Evolutionary conservation across 2,797 vertebrate species (phyloP).

Genomic region (Falco columbarius): DNA sequence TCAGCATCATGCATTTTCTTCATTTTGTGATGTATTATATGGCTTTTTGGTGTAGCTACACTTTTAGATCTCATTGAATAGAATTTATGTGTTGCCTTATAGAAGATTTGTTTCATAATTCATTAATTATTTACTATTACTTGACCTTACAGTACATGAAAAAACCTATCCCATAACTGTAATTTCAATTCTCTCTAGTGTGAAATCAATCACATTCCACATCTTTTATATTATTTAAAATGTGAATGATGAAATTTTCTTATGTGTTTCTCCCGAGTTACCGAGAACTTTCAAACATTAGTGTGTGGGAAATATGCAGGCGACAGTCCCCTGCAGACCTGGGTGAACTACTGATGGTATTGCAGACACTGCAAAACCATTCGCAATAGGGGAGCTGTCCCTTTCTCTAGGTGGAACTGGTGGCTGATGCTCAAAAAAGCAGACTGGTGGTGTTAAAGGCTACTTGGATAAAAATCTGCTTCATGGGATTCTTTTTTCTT

Average conservation of each 20-base stretch:
- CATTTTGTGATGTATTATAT: background rate
- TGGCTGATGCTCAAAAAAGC: background rate
- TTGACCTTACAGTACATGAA: constrained; percentile 54
- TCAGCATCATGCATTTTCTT: constrained; percentile 4
- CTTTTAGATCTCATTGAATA: constrained; percentile 14
- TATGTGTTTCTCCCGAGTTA: background rate
- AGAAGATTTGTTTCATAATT: constrained; percentile 65
- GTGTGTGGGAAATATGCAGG: background rate
- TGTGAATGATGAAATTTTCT: constrained; percentile 27
- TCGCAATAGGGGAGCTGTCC: background rate
- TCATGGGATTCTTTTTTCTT: background rate
- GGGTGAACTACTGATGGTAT: background rate
- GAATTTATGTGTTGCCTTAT: constrained; percentile 50
- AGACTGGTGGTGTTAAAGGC: background rate
- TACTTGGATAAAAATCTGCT: background rate
- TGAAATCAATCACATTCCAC: constrained; percentile 55
- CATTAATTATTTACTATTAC: constrained; percentile 69
- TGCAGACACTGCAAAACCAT: fast-evolving
- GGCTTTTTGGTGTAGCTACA: constrained; percentile 50
- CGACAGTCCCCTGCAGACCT: background rate
- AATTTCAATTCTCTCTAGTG: constrained; percentile 47
- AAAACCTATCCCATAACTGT: constrained; percentile 22
- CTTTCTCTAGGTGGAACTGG: background rate
- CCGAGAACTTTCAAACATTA: background rate
- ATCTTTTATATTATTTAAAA: constrained; percentile 60